Conservation (phyloP, 2,797 vertebrate species). For the Enteromius anoplus region DNA sequence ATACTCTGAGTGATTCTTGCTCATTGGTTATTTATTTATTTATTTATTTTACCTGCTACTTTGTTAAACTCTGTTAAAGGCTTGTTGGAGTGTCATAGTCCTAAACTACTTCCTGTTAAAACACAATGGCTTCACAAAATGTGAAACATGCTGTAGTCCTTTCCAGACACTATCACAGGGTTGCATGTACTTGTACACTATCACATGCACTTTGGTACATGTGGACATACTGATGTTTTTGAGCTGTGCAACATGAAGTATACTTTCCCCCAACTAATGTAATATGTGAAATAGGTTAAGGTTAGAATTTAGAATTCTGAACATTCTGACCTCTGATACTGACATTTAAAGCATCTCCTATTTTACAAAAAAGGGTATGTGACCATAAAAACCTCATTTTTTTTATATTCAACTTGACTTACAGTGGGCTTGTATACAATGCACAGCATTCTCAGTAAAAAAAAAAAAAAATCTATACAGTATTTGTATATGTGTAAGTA, state of each 20-base stretch:
- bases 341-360: neutral
- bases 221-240: neutral
- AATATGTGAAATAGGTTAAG: neutral
- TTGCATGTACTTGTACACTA: no score
- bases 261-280: neutral
- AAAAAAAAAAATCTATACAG: no score
- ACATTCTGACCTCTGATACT: neutral
- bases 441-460: no score
- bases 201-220: neutral
- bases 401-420: neutral
- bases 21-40: no score
- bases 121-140: neutral
- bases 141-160: neutral
- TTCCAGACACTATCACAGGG: neutral
- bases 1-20: neutral
- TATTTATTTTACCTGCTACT: neutral
- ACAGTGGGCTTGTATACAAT: neutral
- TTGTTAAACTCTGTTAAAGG: neutral
- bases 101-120: neutral
- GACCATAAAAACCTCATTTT: neutral
- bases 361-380: neutral
- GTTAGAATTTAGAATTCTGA: neutral
- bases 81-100: neutral
- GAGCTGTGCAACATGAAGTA: neutral
- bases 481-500: no score